Conservation (phyloP, 2,797 vertebrate species). For the Amniataba percoides region DNA sequence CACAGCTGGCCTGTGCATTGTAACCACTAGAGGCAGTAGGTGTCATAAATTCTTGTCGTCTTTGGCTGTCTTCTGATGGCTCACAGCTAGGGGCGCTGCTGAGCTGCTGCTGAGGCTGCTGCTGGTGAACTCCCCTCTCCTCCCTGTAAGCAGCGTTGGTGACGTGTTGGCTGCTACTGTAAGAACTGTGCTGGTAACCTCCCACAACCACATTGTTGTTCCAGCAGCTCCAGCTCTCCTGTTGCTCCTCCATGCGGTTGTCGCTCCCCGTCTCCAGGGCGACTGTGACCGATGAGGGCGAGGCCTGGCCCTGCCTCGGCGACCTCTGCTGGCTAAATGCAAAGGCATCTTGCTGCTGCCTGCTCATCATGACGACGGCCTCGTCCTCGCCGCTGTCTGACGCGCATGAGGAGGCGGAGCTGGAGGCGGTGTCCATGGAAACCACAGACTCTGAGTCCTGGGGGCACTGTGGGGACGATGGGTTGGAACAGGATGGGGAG, state of each 20-base stretch:
- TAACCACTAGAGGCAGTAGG: slow-evolving; percentile 70
- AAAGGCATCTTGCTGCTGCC: slow-evolving; percentile 88
- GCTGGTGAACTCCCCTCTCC: slow-evolving; percentile 80
- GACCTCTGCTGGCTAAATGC: slow-evolving; percentile 86
- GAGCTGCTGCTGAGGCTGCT: slow-evolving; percentile 68
- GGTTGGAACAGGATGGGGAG: slow-evolving; percentile 73
- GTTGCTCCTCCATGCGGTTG: slow-evolving; percentile 75
- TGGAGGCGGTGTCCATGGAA: slow-evolving; percentile 85
- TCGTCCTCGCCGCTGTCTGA: slow-evolving; percentile 96
- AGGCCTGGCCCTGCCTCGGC: slow-evolving; percentile 61
- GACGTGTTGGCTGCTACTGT: slow-evolving; percentile 69
- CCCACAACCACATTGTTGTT: slow-evolving; percentile 70
- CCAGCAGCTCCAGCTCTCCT: slow-evolving; percentile 78
- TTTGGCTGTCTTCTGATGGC: slow-evolving; percentile 82
- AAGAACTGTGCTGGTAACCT: slow-evolving; percentile 72
- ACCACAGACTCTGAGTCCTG: slow-evolving; percentile 80
- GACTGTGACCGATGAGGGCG: slow-evolving; percentile 30
- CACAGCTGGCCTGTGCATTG: slow-evolving; percentile 61
- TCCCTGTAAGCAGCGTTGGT: slow-evolving; percentile 85
- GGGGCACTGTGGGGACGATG: slow-evolving; percentile 79
- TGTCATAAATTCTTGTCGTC: slow-evolving; percentile 62
- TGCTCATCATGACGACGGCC: slow-evolving; percentile 82
- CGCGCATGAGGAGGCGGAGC: slow-evolving; percentile 80
- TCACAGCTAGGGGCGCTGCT: slow-evolving; percentile 81
- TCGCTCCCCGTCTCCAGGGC: slow-evolving; percentile 55